Evolutionary conservation across 2,888 invertebrate genomes (phyloP), one percentile per base, ranked within the genome.

Genomic region (Acanthosepion lycidas): DNA sequence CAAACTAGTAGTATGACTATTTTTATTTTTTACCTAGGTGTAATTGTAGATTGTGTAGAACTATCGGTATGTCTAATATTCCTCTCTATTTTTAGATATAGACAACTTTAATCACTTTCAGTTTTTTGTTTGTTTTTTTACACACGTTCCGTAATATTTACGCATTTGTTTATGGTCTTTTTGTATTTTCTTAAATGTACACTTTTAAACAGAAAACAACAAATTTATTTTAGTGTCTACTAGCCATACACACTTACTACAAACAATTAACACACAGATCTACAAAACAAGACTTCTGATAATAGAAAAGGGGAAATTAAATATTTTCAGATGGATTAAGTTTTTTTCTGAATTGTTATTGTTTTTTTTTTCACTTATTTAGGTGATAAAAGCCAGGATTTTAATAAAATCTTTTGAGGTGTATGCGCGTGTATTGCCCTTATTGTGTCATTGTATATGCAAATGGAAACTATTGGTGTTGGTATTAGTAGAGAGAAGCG

Each of bases 381-480:
- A n/a, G 64, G 23, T 64, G 64, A 26, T 64, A 64, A 64, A 64
- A 64, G 78, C 78, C 78, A 78, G n/a, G n/a, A 4, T 78, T 78
- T 78, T 78, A 15, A 33, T 33, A 15, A 78, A n/a, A 15, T 78
- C n/a, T 78, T 93, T 93, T 49, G 26, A 93, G 53, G 93, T 93
- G 93, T 93, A 49, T 93, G 48, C 20, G 92, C 12, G 92, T 92
- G 92, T 78, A 92, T 23, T 92, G 93, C 93, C 93, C 93, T 93
- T 93, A 93, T 93, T 93, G 93, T 93, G 51, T 93, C 93, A 93
- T 93, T 93, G 93, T 53, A 93, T 93, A 93, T 49, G 49, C 53
- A 93, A 93, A 93, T 78, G 78, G 78, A n/a, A 78, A 78, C 78
- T 78, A n/a, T 2, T 23, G 64, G 64, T 64, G 64, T 64, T 26